A percentile compares a stretch with the other conserved stretches of the same genome.
Evolutionary conservation across 2,797 vertebrate genomes (phyloP).

Genomic region (Ctenochaetus hawaiiensis): DNA sequence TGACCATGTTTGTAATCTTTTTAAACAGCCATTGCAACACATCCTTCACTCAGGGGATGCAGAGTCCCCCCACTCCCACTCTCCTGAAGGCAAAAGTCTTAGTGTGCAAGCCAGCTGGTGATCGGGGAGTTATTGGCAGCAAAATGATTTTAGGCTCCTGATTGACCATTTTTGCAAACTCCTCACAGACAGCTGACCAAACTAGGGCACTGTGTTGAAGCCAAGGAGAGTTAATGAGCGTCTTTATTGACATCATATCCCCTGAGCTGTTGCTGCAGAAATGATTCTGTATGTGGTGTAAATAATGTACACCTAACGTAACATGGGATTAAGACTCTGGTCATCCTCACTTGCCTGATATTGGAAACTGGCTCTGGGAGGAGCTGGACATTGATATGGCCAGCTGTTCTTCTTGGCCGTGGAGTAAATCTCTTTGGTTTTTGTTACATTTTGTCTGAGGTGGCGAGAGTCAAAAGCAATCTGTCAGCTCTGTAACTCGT

Average conservation of each 20-base stretch:
- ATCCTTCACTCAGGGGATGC: conserved; percentile 55
- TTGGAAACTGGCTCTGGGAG: conserved; percentile 13
- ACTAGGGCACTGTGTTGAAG: conserved; percentile 54
- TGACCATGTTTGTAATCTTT: conserved; percentile 55
- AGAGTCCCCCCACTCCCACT: conserved; percentile 12
- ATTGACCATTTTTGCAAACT: conserved; percentile 68
- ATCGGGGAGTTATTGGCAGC: conserved; percentile 72
- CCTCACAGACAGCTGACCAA: conserved; percentile 64
- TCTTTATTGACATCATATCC: conserved; percentile 58
- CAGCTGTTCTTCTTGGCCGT: conserved; percentile 41
- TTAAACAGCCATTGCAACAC: conserved; percentile 57
- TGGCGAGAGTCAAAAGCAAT: conserved; percentile 54
- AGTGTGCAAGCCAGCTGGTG: conserved; percentile 72
- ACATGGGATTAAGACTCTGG: conserved; percentile 28
- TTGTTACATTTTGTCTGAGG: conserved; percentile 41
- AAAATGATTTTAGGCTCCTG: conserved; percentile 69
- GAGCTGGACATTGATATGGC: conserved; percentile 33
- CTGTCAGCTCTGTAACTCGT: conserved; percentile 54
- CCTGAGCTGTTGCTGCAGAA: conserved; percentile 43
- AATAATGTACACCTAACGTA: conserved; percentile 31
- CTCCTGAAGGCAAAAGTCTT: conserved; percentile 55
- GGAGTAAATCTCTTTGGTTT: conserved; percentile 22
- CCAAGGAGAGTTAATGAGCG: conserved; percentile 60
- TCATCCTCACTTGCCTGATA: conserved; percentile 23
- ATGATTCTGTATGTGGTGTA: conserved; percentile 32